Evolutionary conservation across 2,888 invertebrate genomes (phyloP).

Genomic region (Pollenia amentaria): DNA sequence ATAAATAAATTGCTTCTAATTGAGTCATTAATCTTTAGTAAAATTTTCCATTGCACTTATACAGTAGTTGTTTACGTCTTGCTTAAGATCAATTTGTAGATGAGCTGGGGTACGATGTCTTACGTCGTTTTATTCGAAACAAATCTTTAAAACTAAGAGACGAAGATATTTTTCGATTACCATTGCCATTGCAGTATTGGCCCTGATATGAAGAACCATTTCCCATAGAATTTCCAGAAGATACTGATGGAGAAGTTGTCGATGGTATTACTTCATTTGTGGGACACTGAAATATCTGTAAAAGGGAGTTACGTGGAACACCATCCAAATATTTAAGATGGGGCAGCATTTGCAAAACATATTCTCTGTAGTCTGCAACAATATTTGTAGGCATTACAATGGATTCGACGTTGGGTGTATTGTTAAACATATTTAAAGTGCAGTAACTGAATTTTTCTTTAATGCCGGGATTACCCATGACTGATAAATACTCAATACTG

Average conservation of each 20-base stretch:
- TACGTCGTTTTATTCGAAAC: conserved; percentile 77
- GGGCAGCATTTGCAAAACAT: conserved; percentile 79
- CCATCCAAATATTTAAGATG: conserved; percentile 81
- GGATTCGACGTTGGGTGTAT: conserved; percentile 80
- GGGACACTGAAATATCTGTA: not conserved
- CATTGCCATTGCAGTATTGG: conserved; percentile 15
- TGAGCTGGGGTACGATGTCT: conserved; percentile 77
- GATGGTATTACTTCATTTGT: not conserved
- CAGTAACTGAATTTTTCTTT: conserved; percentile 86
- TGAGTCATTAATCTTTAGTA: conserved; percentile 45
- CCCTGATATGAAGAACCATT: conserved; percentile 68
- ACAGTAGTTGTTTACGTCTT: not conserved
- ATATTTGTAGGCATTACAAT: conserved; percentile 82
- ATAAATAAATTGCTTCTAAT: conserved; percentile 13
- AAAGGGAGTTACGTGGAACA: conserved; percentile 67
- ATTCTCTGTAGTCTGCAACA: conserved; percentile 78
- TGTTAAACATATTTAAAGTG: conserved; percentile 57
- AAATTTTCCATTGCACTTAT: conserved; percentile 56
- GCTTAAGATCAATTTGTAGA: conserved; percentile 77
- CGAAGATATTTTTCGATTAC: conserved; percentile 73
- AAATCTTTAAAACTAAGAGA: conserved; percentile 79
- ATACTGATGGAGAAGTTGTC: conserved; percentile 37
- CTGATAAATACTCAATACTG: conserved; percentile 89
- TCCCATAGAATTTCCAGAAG: conserved; percentile 66
- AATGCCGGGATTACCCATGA: conserved; percentile 91